A percentile compares a stretch with the other conserved stretches of the same genome.
Evolutionary conservation across 2,113 vertebrate genomes (phyloP).

Genomic region (Zingel zingel): DNA sequence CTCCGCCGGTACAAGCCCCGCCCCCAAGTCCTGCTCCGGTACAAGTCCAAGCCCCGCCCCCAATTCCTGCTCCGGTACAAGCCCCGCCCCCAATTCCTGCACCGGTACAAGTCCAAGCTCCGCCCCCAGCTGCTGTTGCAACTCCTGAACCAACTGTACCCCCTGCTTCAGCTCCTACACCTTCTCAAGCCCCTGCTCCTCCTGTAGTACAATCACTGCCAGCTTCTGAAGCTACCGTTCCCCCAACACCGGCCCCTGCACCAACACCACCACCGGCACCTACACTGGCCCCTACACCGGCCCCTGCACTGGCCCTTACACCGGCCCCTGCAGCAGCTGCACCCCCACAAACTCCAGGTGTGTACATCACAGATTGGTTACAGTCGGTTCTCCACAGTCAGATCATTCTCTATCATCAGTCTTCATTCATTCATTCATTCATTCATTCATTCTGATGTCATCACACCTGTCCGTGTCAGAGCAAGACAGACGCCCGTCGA

Average conservation of each 20-base stretch:
- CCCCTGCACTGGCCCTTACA: neutral
- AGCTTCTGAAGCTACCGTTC: neutral
- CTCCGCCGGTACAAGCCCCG: too few species aligned
- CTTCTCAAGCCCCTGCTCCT: neutral
- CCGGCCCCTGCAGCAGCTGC: slow-evolving; percentile 33
- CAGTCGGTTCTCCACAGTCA: neutral
- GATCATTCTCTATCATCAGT: neutral
- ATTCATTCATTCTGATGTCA: slow-evolving; percentile 14
- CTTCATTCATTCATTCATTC: slow-evolving; percentile 8
- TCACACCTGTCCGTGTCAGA: slow-evolving; percentile 59
- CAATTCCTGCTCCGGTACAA: neutral
- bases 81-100: neutral
- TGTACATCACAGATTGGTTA: slow-evolving; percentile 48
- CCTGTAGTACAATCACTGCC: slow-evolving; percentile 21
- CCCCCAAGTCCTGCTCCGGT: too few species aligned
- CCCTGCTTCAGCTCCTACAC: neutral
- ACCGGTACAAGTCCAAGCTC: neutral
- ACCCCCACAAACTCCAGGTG: slow-evolving; percentile 72
- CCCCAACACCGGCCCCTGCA: slow-evolving; percentile 3
- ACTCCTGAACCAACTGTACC: neutral
- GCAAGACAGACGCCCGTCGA: slow-evolving; percentile 63
- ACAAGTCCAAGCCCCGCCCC: slow-evolving; percentile 40
- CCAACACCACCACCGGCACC: slow-evolving; percentile 12
- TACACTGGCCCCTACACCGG: slow-evolving; percentile 13
- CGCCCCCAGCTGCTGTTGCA: neutral